phyloP scores from a whole-genome alignment of 2,113 vertebrate genomes.

The Cyanoderma ruficeps region DNA sequence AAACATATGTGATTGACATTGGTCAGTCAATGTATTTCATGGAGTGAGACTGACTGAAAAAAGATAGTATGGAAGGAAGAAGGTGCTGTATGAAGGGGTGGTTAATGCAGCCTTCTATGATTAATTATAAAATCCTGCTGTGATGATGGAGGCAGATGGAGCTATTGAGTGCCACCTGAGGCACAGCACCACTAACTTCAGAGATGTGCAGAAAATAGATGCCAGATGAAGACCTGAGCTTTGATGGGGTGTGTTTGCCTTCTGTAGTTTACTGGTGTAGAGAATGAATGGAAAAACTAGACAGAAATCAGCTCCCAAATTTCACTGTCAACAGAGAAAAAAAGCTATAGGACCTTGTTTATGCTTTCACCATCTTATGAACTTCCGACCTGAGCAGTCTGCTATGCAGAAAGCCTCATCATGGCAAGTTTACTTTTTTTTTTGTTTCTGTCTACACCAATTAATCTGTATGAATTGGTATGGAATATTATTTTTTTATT shows the following conservation, averaged over 20 bases:
- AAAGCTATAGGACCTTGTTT: neutral
- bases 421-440: neutral
- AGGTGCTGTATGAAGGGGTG: neutral
- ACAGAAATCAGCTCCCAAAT: neutral
- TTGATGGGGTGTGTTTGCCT: neutral
- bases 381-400: neutral
- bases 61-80: neutral
- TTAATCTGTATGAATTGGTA: neutral
- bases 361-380: neutral
- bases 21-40: neutral
- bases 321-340: neutral
- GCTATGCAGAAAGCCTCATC: neutral
- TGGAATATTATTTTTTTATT: neutral
- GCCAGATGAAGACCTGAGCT: neutral
- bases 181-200: neutral
- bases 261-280: neutral
- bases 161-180: neutral
- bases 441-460: neutral
- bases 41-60: neutral
- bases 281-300: neutral
- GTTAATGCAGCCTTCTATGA: neutral
- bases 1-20: neutral
- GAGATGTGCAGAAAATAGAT: neutral
- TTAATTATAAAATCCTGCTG: neutral
- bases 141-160: neutral